A percentile compares a stretch with the other conserved stretches of the same genome.
These are phyloP conservation scores for Acronicta psi DNA, from an alignment of 2,888 invertebrate genomes.

Conservation along the genomic window DNA sequence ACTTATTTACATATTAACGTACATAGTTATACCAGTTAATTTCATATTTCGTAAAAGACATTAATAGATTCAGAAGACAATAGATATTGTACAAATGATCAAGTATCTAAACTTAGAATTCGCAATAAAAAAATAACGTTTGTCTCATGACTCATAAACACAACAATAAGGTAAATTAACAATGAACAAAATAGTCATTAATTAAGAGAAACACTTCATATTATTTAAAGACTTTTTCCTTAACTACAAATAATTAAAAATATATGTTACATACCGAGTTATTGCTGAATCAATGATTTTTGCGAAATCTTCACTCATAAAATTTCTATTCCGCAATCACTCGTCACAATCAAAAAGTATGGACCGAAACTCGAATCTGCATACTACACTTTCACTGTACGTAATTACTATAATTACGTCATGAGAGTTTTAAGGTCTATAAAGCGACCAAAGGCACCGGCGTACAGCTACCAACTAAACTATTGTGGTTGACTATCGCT, in stretches of 20 bases:
- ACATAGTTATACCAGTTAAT: slow-evolving; percentile 3
- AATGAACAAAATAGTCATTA: not conserved
- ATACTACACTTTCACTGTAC: slow-evolving; percentile 42
- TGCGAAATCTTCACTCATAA: not conserved
- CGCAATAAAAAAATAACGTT: not conserved
- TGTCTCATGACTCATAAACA: slow-evolving; percentile 6
- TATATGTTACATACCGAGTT: slow-evolving; percentile 18
- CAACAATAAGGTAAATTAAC: slow-evolving; percentile 6
- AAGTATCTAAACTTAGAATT: not conserved
- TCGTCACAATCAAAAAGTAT: not conserved
- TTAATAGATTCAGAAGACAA: not conserved
- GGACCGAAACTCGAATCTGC: slow-evolving; percentile 19
- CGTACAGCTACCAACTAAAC: slow-evolving; percentile 42
- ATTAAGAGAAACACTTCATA: not conserved
- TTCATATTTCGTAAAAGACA: slow-evolving; percentile 21
- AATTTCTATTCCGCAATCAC: not conserved
- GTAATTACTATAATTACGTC: slow-evolving; percentile 18
- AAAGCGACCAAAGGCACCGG: slow-evolving; percentile 30
- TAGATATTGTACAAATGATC: slow-evolving; percentile 6
- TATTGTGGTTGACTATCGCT: slow-evolving; percentile 31
- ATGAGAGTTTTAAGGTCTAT: slow-evolving; percentile 17
- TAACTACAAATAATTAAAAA: not conserved
- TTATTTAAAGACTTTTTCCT: not conserved
- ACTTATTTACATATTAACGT: too few relatives aligned
- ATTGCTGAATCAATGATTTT: not conserved